Percentiles rank a stretch among this genome's conserved stretches.
These are phyloP conservation scores for Orthonevra nobilis DNA, from an alignment of 2,888 invertebrate species.

Conservation along the genomic window DNA sequence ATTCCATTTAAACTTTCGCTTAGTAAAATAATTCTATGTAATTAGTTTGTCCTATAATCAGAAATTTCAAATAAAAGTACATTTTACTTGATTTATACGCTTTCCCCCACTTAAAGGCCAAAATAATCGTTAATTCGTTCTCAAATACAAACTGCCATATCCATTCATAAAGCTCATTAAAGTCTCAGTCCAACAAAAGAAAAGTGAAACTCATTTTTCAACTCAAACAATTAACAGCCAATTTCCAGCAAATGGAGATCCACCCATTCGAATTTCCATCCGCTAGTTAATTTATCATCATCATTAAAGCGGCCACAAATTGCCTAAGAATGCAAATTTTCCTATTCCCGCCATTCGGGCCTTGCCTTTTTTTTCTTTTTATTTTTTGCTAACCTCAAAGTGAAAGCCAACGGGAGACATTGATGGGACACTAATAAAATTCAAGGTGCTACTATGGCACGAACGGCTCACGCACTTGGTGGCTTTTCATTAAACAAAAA, in stretches of 20 bases:
- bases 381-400: too few relatives aligned
- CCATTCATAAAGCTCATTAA: slow-evolving; percentile 29
- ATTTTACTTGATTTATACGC: not conserved
- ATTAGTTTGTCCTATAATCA: too few relatives aligned
- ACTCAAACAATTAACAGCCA: slow-evolving; percentile 50
- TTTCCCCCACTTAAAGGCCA: not conserved
- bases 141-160: slow-evolving; percentile 23
- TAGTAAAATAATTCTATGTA: too few relatives aligned
- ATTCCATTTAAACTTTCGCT: too few relatives aligned
- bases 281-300: slow-evolving; percentile 31
- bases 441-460: slow-evolving; percentile 6
- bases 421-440: slow-evolving; percentile 22
- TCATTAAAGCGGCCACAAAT: slow-evolving; percentile 37
- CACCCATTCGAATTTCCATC: slow-evolving; percentile 39
- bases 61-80: not conserved
- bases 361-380: too few relatives aligned
- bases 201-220: slow-evolving; percentile 54
- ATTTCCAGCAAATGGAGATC: slow-evolving; percentile 52
- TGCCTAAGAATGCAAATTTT: slow-evolving; percentile 56
- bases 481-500: slow-evolving; percentile 18
- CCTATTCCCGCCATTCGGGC: too few relatives aligned
- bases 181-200: slow-evolving; percentile 1
- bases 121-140: slow-evolving; percentile 23
- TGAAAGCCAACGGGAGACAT: slow-evolving; percentile 49
- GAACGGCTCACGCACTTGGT: slow-evolving; percentile 2